Evolutionary conservation across 1,140 invertebrate genomes (phyloP), one percentile per base, ranked within the genome.

Genomic region (Drosophila chauvacae): DNA sequence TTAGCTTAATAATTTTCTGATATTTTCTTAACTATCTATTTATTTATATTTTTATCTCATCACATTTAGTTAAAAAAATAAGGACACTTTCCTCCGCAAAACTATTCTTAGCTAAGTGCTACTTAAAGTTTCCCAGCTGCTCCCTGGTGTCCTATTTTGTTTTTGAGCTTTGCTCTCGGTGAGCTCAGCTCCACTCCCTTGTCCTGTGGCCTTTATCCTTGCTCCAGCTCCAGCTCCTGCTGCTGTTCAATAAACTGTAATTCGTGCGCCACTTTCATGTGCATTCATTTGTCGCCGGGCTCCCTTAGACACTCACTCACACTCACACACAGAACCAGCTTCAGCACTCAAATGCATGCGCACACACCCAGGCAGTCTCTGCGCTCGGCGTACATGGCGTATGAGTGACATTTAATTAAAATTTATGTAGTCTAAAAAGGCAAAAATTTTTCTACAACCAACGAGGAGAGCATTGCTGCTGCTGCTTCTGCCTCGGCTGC

Each of bases 321-420:
- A 42, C 41, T 48, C 41, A 18, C 56, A 30, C 41, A 41, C 41
- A 53, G 16, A 10, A 44, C 20, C 23, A 16, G 20, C 57, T 41
- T 20, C 18, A 47, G 47, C 30, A 70, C 57, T 80, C 71, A 61
- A 64, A 56, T 73, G 60, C 81, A 84, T 62, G 51, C 74, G 48
- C 70, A 79, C 68, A 56, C 60, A 56, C 59, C 39, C 58, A 62
- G 13, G 16, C 50, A 50, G 62, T 30, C 18, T 33, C 41, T 87
- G 83, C 65, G 56, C 69, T 72, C 77, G 80, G 80, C 81, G 80
- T 85, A 81, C 85, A 79, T 88, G 85, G 85, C 85, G 85, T 88
- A 88, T 88, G 85, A 88, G 85, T 88, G 85, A 88, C 85, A 88
- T 88, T 88, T 88, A 88, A 88, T 88, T 88, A 88, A 88, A 88